Base-by-base conservation (phyloP, 2,888 invertebrate species). In the Petrophora chlorosata region DNA sequence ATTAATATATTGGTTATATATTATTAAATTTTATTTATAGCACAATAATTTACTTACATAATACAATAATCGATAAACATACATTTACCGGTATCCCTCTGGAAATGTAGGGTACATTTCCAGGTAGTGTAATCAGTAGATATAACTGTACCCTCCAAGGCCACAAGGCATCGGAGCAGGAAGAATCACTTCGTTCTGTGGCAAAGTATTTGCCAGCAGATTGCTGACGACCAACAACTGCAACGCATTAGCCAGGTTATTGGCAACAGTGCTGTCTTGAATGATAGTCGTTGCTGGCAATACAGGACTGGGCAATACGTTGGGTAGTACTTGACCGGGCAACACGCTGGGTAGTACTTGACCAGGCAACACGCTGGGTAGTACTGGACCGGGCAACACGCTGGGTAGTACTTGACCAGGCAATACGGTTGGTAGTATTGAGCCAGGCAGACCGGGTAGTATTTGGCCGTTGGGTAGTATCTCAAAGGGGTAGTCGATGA, bases 191-290 rank as follows among this genome's bases (percentile, higher is more conserved):
- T 72, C 71, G 0, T 59, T 61, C 3, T 67, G 55, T 0, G 65
- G 63, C 17, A 87, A 48, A 0, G 81, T 82, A 25, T 75, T 80
- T 35, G 82, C 79, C 0, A 88, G 45, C 1, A 87, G 53, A 38
- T 80, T 87, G 59, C 85, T 84, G 0, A 88, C 87, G 0, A 87
- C 78, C 1, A 88, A 42, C 12, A 88, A 58, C 30, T 88, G 87
- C 2, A 88, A 56, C 0, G 85, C 79, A 51, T 87, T 85, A 0
- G 86, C 87, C 15, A 88, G 44, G 33, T 79, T 87, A 34, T 79
- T 86, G 0, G 85, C 84, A 0, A 87, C 85, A 1, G 79, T 74
- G 33, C 79, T 81, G 10, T 87, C 87, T 49, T 85, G 82, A 1
- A 82, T 74, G 0, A 84, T 72, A 0, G 79, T 79, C 0, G 75